These are phyloP conservation scores for Nebria salina DNA, from an alignment of 2,888 invertebrate genomes.

Conservation along the genomic window DNA sequence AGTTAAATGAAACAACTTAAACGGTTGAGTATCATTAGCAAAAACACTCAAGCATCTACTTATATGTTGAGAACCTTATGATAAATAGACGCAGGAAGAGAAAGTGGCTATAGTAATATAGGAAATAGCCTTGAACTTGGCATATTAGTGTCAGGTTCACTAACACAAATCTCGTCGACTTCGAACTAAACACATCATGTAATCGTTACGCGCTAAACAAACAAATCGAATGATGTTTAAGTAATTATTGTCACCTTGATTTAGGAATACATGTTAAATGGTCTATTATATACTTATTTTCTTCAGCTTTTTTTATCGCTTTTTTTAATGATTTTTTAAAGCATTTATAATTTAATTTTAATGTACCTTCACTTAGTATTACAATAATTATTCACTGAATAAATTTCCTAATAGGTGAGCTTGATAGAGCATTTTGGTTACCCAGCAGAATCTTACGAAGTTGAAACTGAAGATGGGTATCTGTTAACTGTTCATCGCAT, in stretches of 20 bases:
- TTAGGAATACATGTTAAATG: not conserved
- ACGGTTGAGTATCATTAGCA: not conserved
- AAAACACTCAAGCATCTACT: not conserved
- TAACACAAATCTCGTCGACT: not conserved
- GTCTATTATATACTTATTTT: not conserved
- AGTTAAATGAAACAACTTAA: not conserved
- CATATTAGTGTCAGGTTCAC: conserved; percentile 17
- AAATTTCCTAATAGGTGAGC: conserved; percentile 57
- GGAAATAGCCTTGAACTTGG: conserved; percentile 16
- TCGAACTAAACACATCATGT: not conserved
- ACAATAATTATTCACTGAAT: too few species aligned
- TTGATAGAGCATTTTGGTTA: conserved; percentile 61
- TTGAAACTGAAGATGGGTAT: conserved; percentile 52
- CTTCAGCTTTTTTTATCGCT: not conserved
- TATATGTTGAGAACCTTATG: not conserved
- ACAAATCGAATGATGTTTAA: not conserved
- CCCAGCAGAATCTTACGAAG: conserved; percentile 55
- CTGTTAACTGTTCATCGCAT: conserved; percentile 51
- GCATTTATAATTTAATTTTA: not conserved
- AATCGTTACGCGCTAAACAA: not conserved
- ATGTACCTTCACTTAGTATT: not conserved
- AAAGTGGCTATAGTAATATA: conserved; percentile 14
- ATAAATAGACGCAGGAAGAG: conserved; percentile 6
- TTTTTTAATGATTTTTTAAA: not conserved
- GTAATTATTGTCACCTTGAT: not conserved